Base-by-base conservation (phyloP, 2,888 invertebrate species). In the Luperina testacea region DNA sequence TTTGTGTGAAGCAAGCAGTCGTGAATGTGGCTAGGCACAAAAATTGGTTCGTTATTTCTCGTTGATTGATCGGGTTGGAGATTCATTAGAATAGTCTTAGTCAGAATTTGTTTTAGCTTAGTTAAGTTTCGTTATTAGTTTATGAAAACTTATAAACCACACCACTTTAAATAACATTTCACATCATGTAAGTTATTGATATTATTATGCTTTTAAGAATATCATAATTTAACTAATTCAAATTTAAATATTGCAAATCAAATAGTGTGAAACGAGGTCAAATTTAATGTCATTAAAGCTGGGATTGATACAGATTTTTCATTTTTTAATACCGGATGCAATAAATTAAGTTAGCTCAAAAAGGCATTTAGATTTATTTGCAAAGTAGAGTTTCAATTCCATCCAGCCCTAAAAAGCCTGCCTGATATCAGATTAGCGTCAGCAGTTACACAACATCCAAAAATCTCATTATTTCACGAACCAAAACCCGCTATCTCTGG, bases 11-110 rank as follows among this genome's bases (percentile, higher is more conserved):
- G 24, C 11, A 20, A 57, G 61, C 71, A 64, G 73, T 86, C 79
- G 73, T 90, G 85, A 85, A 89, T 87, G 84, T 88, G 75, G 83
- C 79, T 89, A 89, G 86, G 75, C 82, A 86, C 81, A 81, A 83
- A 84, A 79, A 87, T 87, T 86, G 89, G 81, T 88, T 89, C 84
- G 84, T 89, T 88, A 88, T 88, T 88, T 83, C 81, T 81, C 69
- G 77, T 82, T 84, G 88, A 88, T 88, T 88, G 88, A 88, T 88
- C 80, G 81, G 11, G 64, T 70, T 51, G 59, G 24, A 65, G 72
- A 80, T 85, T 80, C 80, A 87, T 84, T 87, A 80, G 74, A 86
- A 86, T 75, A 65, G 83, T 73, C 53, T 83, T 72, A 51, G 78
- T 72, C n/a, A 72, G 27, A 20, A 51, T 73, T 45, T 51, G 38